Conservation (phyloP, 2,888 invertebrate species). For the Parthenolecanium corni region DNA sequence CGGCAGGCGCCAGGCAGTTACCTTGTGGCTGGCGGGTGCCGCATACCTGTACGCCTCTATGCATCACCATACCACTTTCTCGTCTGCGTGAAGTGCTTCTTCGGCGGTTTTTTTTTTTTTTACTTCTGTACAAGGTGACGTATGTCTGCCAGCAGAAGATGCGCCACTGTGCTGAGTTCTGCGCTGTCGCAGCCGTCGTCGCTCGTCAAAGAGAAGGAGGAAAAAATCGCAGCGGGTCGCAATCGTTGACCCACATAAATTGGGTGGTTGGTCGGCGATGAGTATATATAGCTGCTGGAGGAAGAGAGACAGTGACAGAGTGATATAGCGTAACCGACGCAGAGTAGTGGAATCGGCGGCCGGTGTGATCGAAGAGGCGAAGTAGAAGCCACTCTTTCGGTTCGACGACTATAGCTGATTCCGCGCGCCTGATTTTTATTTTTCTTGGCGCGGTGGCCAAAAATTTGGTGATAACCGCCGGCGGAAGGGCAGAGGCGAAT, state of each 20-base stretch:
- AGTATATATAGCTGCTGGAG: background rate
- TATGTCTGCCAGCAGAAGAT: background rate
- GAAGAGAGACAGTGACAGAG: too few species aligned
- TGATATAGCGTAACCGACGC: too few species aligned
- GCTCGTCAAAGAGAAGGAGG: background rate
- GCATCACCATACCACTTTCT: background rate
- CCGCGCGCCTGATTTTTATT: too few species aligned
- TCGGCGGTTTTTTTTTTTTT: background rate
- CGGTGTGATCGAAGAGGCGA: too few species aligned
- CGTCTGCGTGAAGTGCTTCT: background rate
- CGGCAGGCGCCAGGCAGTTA: too few species aligned
- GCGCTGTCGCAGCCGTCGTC: background rate
- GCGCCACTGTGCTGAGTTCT: too few species aligned
- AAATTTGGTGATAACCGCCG: background rate
- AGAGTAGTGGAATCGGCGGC: too few species aligned
- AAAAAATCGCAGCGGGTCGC: conserved; percentile 13
- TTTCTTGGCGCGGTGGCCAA: background rate
- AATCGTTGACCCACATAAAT: conserved; percentile 22
- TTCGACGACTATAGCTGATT: too few species aligned
- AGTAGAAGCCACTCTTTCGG: too few species aligned
- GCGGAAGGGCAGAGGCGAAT: conserved; percentile 2
- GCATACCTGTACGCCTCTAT: too few species aligned
- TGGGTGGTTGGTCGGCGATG: background rate
- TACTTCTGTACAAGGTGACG: background rate
- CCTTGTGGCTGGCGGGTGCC: too few species aligned